Percentiles rank a stretch among this genome's conserved stretches.
Conservation (phyloP, 2,113 vertebrate species). For the Chiloscyllium plagiosum region DNA sequence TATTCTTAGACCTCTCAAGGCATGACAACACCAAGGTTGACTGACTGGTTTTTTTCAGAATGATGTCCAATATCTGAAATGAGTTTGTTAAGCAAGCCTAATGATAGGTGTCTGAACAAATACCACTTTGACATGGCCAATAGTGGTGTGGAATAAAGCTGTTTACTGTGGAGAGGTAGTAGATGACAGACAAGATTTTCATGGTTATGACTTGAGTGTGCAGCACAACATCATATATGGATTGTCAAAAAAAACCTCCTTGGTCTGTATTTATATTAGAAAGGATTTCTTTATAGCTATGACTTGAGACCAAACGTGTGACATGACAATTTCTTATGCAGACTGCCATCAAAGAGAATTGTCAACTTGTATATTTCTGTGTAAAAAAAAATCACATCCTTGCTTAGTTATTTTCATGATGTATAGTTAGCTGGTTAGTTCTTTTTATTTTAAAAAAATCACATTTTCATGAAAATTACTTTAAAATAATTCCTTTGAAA, state of each 20-base stretch:
- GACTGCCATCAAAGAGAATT: neutral
- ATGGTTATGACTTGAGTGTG: conserved; percentile 41
- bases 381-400: conserved; percentile 32
- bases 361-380: neutral
- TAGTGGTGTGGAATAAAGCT: conserved; percentile 42
- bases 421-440: conserved; percentile 34
- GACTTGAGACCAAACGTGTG: conserved; percentile 27
- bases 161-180: conserved; percentile 55
- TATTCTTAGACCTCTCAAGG: conserved; percentile 48
- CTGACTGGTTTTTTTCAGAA: conserved; percentile 46
- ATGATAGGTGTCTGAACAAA: conserved; percentile 37
- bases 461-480: conserved; percentile 36
- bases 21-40: conserved; percentile 70
- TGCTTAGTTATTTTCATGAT: conserved; percentile 16
- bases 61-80: conserved; percentile 43
- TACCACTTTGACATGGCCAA: neutral
- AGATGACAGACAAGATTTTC: conserved; percentile 45
- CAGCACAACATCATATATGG: conserved; percentile 40
- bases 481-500: conserved; percentile 37
- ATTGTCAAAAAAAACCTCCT: conserved; percentile 40
- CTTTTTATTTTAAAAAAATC: conserved; percentile 33
- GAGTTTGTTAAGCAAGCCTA: conserved; percentile 38
- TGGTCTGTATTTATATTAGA: conserved; percentile 25
- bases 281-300: conserved; percentile 17
- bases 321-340: conserved; percentile 29